Conservation (phyloP, 2,113 vertebrate genomes). For the Kryptolebias marmoratus region DNA sequence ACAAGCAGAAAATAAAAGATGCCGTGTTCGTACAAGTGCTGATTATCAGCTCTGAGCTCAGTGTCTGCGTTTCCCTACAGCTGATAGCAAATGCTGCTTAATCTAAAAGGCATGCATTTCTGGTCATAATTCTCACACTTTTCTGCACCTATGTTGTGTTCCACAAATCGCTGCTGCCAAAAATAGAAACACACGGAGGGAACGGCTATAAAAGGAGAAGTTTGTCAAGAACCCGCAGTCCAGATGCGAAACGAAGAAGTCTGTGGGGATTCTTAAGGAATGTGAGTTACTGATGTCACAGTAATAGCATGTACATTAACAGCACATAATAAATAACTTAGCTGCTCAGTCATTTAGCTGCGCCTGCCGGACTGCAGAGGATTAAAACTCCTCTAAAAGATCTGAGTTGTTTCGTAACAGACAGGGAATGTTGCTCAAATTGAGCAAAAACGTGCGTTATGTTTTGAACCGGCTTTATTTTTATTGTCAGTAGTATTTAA, state of each 20-base stretch:
- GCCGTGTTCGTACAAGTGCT: background rate
- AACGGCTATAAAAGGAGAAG: slow-evolving; percentile 77
- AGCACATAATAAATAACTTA: slow-evolving; percentile 58
- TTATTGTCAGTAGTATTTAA: background rate
- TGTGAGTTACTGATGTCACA: slow-evolving; percentile 63
- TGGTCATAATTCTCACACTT: slow-evolving; percentile 65
- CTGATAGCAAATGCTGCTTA: slow-evolving; percentile 46
- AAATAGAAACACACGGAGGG: slow-evolving; percentile 61
- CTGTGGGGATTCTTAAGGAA: slow-evolving; percentile 71
- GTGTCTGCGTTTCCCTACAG: slow-evolving; percentile 25
- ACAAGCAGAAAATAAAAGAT: slow-evolving; percentile 18
- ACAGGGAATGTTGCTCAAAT: slow-evolving; percentile 2
- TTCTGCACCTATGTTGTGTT: slow-evolving; percentile 58
- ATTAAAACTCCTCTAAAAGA: slow-evolving; percentile 5
- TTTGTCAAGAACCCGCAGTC: slow-evolving; percentile 48
- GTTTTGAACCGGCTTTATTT: background rate
- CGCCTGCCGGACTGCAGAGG: slow-evolving; percentile 9
- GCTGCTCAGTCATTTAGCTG: slow-evolving; percentile 43
- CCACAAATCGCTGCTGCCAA: slow-evolving; percentile 38
- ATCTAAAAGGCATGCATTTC: slow-evolving; percentile 58
- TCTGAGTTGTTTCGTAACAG: slow-evolving; percentile 25
- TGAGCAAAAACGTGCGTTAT: background rate
- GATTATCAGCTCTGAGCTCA: slow-evolving; percentile 3
- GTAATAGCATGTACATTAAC: slow-evolving; percentile 60
- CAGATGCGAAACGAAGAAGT: slow-evolving; percentile 63